Evolutionary conservation across 2,113 vertebrate species (phyloP), one percentile per base, ranked within the genome.

Genomic region (Sprattus sprattus): DNA sequence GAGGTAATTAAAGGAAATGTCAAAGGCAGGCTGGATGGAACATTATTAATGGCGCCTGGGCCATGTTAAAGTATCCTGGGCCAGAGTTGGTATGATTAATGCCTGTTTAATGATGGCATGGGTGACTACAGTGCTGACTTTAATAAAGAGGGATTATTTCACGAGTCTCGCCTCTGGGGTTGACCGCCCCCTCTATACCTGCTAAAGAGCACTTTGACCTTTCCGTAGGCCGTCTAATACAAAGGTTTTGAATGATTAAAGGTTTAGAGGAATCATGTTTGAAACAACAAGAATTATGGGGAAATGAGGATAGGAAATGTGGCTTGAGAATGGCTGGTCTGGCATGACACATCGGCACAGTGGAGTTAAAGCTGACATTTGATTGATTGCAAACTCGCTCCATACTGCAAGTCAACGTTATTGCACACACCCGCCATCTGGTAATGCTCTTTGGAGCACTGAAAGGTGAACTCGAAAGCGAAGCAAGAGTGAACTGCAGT

Each of bases 1-100:
- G 89, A 89, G 92, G 92, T 95, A 95, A 95, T 95, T 95, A 95
- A 95, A 95, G 94, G 83, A 93, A 95, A 94, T 95, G 94, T 95
- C 95, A 95, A 93, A 93, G 89, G 85, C 86, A 88, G 89, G 86
- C 91, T 93, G 91, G 94, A 94, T 93, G 88, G 89, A 92, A 91
- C 91, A 60, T 91, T 94, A 94, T 93, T 93, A 95, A 95, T 88
- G 85, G 93, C 75, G 88, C 85, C 85, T 91, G 83, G 86, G 88
- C 88, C 89, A 88, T 90, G 91, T 91, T 91, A 87, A 90, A 91
- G 89, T 88, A 94, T 91, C 91, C 86, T 84, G 85, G 88, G 88
- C 89, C 89, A 82, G 88, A 91, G 87, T 89, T 88, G 90, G 86
- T 85, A 92, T 93, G 92, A 94, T 93, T 93, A 93, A 92, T 94